Percentiles rank a stretch among this genome's conserved stretches.
Evolutionary conservation across 2,888 invertebrate species (phyloP).

Genomic region (Campopleginae sp.): DNA sequence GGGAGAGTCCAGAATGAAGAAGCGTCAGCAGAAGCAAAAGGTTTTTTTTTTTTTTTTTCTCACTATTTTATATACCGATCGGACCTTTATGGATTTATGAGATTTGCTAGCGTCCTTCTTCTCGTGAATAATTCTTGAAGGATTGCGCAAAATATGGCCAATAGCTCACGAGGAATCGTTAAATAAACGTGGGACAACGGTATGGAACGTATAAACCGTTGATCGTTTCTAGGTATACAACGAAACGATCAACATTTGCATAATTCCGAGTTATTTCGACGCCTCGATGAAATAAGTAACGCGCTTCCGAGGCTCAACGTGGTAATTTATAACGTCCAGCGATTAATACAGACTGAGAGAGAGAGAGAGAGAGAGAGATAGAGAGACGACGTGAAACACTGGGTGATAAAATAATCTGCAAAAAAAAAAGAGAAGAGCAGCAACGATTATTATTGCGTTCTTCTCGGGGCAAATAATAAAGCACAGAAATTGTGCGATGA

Average conservation of each 20-base stretch:
- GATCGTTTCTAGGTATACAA: conserved; percentile 29
- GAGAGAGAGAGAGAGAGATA: conserved; percentile 38
- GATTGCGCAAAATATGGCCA: conserved; percentile 58
- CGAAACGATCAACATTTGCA: conserved; percentile 73
- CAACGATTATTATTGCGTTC: conserved; percentile 13
- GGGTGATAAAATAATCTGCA: background rate
- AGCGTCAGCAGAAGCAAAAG: background rate
- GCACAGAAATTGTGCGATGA: conserved; percentile 4
- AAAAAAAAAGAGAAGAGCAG: background rate
- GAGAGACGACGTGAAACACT: conserved; percentile 29
- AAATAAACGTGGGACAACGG: conserved; percentile 17
- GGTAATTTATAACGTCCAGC: conserved; percentile 29
- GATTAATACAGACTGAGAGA: conserved; percentile 23
- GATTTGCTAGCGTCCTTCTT: conserved; percentile 19
- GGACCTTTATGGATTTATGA: conserved; percentile 11
- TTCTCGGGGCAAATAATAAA: conserved; percentile 16
- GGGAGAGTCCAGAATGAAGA: background rate
- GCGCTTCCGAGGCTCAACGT: conserved; percentile 35
- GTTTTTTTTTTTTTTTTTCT: conserved; percentile 8
- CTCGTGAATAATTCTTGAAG: conserved; percentile 49
- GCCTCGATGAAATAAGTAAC: conserved; percentile 56
- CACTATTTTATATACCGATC: conserved; percentile 25
- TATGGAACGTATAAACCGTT: background rate
- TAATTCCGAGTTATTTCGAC: conserved; percentile 72
- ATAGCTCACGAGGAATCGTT: conserved; percentile 14